A percentile compares a stretch with the other conserved stretches of the same genome.
Conservation (phyloP, 1,140 invertebrate genomes). For the Euglossa dilemma region DNA sequence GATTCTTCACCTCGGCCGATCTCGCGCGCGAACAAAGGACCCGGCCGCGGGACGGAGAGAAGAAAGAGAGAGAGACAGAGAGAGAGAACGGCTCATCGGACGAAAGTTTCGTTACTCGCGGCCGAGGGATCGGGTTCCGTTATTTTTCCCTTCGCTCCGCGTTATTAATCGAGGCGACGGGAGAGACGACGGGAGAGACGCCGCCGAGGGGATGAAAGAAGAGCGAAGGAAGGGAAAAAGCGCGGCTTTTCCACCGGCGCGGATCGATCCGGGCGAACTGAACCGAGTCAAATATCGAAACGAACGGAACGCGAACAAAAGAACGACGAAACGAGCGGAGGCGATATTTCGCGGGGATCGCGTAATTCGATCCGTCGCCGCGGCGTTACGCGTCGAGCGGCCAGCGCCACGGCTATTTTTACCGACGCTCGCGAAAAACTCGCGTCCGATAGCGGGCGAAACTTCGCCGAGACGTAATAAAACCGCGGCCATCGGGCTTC, state of each 20-base stretch:
- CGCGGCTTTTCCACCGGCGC: not conserved
- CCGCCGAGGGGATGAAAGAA: too few species aligned
- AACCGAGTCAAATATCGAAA: not conserved
- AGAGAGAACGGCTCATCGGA: constrained; percentile 5
- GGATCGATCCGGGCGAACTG: constrained; percentile 5
- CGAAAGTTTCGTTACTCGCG: constrained; percentile 47
- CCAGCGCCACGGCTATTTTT: constrained; percentile 10
- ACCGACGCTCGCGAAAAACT: not conserved
- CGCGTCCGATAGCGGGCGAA: not conserved
- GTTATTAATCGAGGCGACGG: constrained; percentile 45
- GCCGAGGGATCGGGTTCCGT: constrained; percentile 9
- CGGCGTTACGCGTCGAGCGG: constrained; percentile 2
- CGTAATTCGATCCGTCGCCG: constrained; percentile 36
- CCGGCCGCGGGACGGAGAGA: constrained; percentile 1
- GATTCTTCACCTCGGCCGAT: constrained; percentile 37
- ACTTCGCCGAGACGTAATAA: not conserved
- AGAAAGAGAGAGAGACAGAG: not conserved
- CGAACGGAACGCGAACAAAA: not conserved
- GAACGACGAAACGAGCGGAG: not conserved
- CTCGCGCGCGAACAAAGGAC: constrained; percentile 33
- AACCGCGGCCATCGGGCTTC: not conserved
- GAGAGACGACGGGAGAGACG: too few species aligned
- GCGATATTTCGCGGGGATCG: constrained; percentile 23
- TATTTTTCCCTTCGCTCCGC: not conserved
- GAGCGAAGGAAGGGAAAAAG: not conserved